Base-by-base conservation (phyloP, 2,888 invertebrate genomes). In the Hirtodrosophila histrioides region DNA sequence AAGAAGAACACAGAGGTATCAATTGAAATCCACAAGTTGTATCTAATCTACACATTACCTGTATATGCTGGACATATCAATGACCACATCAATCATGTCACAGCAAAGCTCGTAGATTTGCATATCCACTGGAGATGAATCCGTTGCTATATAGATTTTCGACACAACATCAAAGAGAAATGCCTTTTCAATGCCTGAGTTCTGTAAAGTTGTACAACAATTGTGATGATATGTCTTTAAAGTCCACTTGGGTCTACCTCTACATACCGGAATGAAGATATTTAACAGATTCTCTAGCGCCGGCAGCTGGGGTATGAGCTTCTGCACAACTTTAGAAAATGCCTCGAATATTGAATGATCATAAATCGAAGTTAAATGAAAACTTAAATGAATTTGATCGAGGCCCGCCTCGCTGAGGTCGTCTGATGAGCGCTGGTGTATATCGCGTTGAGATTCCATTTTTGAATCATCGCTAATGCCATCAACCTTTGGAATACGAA, bases 261-360 rank as follows among this genome's bases (percentile, higher is more conserved):
- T 17, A 93, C 95, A 94, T 93, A 98, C 98, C 79, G 98, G 97
- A 92, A 99, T 98, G 81, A 99, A 95, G 90, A 99, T 98, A 92
- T 99, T 99, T 69, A 99, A 93, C 76, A 99, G 94, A 92, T 99
- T 98, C 93, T 99, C 99, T 90, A 99, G 93, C 2, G 98, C 98
- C 33, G 99, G 97, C 86, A 99, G 93, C 92, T 99, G 99, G 36
- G 98, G 98, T 89, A 99, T 99, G 70, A 99, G 93, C 92, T 99
- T 99, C 92, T 99, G 99, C 51, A 99, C 99, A 69, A 99, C 99
- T 95, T 99, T 99, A 86, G 98, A 99, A 92, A 99, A 99, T 9
- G 99, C 99, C 93, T 99, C 99, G 93, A 99, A 99, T 92, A 99
- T 99, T 75, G 99, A 99, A 92, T 99, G 99, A 92, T 99, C 99